Base-by-base conservation (phyloP, 53 echinoderm and acorn worm genomes). In the Arbacia lixula region DNA sequence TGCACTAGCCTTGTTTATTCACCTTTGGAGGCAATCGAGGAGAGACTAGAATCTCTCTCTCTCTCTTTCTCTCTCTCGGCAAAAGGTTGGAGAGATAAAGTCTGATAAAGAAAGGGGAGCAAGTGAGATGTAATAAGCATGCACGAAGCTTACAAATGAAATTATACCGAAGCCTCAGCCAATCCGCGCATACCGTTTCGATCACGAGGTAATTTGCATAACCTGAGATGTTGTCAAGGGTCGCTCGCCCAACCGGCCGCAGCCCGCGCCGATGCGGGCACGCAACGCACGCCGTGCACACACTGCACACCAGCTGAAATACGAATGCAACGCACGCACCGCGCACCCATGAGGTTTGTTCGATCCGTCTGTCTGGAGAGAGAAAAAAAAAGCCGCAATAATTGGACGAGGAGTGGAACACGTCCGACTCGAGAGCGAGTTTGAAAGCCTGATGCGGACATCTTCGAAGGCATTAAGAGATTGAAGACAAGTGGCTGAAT, bases 141-240 rank as follows among this genome's bases (percentile, higher is more conserved):
- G 53, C 29, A 31, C 28, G n/a, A 30, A 46, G 5, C 26, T 43
- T n/a, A 53, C 33, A 35, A 8, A 30, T 12, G 53, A 51, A 32
- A 34, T 64, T 42, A 53, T 51, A 29, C 52, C 35, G 9, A 52
- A 34, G 5, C 35, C 5, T 74, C 53, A 29, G 21, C 16, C 31
- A 21, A 1, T 25, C 9, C 30, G 53, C 21, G 74, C 49, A 14
- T n/a, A n/a, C n/a, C 46, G 46, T 1, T 28, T 37, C 40, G 32
- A 74, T 14, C 34, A 30, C 50, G 50, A 34, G 74, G n/a, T 74
- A 29, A 74, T 74, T 74, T 74, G 53, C 74, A 74, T 74, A 74
- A 74, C 74, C 52, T 32, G 20, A 74, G 28, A 5, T 51, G 52
- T 52, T 74, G 51, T 52, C 74, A 46, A 10, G 46, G 14, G 46